Conservation (phyloP, 2,888 invertebrate genomes). For the Cryptocephalus primarius region DNA sequence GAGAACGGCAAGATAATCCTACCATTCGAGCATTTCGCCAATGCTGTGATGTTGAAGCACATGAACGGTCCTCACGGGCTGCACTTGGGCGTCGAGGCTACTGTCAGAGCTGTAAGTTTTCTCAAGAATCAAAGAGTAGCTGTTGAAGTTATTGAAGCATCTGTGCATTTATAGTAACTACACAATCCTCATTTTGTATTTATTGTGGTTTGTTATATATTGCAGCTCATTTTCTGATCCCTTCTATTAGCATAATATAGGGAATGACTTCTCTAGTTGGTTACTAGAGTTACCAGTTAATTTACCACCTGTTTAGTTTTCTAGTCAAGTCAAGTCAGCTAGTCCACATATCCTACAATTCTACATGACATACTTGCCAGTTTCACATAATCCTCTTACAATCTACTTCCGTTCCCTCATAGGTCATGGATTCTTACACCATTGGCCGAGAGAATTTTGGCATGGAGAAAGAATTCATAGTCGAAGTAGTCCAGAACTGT, state of each 20-base stretch:
- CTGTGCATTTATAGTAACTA: neutral
- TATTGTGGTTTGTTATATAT: too few species aligned
- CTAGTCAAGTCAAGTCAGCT: too few species aligned
- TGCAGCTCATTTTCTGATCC: too few species aligned
- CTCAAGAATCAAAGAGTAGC: neutral
- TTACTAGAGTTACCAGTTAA: too few species aligned
- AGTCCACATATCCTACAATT: too few species aligned
- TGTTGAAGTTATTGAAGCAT: too few species aligned
- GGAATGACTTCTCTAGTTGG: too few species aligned
- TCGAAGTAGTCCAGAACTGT: conserved; percentile 81
- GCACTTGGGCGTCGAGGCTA: conserved; percentile 74
- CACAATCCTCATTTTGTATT: too few species aligned
- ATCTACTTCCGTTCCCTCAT: neutral
- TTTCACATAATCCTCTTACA: too few species aligned
- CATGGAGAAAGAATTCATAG: conserved; percentile 83
- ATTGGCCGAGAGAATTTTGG: conserved; percentile 74
- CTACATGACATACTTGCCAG: too few species aligned
- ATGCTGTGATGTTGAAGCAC: conserved; percentile 83
- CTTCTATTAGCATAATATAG: too few species aligned
- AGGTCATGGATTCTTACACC: conserved; percentile 77
- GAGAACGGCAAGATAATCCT: conserved; percentile 84
- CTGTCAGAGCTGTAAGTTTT: conserved; percentile 66
- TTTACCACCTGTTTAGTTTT: too few species aligned
- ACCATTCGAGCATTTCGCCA: conserved; percentile 83
- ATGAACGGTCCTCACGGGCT: conserved; percentile 82